Base-by-base conservation (phyloP, 2,113 vertebrate genomes). In the Rhinoptilus africanus region DNA sequence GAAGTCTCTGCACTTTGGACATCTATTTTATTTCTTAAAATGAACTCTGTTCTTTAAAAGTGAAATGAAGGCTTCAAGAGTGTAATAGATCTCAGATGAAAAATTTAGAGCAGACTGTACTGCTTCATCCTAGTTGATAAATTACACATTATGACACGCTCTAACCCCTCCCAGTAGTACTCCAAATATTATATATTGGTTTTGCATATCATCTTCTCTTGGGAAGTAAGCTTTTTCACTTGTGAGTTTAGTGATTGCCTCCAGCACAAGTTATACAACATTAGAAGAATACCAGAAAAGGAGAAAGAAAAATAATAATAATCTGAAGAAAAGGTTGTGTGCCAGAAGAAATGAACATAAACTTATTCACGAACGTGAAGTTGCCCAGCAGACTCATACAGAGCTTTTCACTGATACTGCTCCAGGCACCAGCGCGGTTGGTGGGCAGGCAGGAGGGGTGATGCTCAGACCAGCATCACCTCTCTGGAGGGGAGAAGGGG, bases 391-490 rank as follows among this genome's bases (percentile, higher is more conserved):
- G 15, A 8, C 13, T 85, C 35, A 14, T 9, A 30, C 37, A 78
- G 48, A 81, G 10, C 8, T 72, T 74, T 77, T 59, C 30, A 23
- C 34, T 43, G 18, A 27, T 37, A 37, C 50, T 41, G 7, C 53
- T 54, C 12, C 66, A 35, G n/a, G 64, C 54, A 43, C 34, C 0
- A 2, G 18, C 5, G 0, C 5, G 1, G 41, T 13, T 0, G 2
- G 24, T 34, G 2, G 0, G 47, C 32, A 28, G 28, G 54, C 43
- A 39, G 59, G 41, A 76, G 7, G 17, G 23, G 5, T 35, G 32
- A 12, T 0, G 1, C 35, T 50, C 35, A 28, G 23, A n/a, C 51
- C 57, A 53, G 11, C 24, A 30, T 43, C 22, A 3, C 45, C 59
- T 53, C 74, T 54, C 28, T 22, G 34, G 28, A 28, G 15, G 7